Conservation (phyloP, 2,888 invertebrate species). For the Pharmacophagus antenor region DNA sequence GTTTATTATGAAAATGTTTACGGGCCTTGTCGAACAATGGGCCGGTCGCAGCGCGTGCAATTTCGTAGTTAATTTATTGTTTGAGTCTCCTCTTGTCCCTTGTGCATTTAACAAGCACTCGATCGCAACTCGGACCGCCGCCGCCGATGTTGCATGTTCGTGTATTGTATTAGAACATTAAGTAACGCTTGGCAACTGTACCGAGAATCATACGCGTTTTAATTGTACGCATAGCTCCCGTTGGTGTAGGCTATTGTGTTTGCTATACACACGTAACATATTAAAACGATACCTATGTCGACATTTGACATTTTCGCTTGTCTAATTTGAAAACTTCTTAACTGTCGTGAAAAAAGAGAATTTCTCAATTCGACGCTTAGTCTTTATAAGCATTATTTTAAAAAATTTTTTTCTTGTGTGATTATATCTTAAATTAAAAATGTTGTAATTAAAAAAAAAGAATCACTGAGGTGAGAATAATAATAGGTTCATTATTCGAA, state of each 20-base stretch:
- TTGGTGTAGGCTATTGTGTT: neutral
- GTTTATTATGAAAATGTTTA: slow-evolving; percentile 37
- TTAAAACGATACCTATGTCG: no score
- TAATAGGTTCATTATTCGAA: no score
- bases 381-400: no score
- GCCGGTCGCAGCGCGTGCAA: slow-evolving; percentile 24
- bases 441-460: no score
- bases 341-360: no score
- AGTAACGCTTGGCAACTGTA: slow-evolving; percentile 3
- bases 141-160: slow-evolving; percentile 12
- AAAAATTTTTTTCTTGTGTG: no score
- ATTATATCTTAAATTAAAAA: no score
- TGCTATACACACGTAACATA: no score
- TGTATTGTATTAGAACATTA: slow-evolving; percentile 19
- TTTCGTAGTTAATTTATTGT: slow-evolving; percentile 28
- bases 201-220: neutral
- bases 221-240: neutral
- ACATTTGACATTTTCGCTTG: no score
- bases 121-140: slow-evolving; percentile 20
- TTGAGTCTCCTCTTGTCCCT: slow-evolving; percentile 14
- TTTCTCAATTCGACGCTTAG: no score
- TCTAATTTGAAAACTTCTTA: no score
- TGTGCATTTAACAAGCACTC: slow-evolving; percentile 16
- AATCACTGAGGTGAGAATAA: no score
- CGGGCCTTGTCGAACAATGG: slow-evolving; percentile 32